Base-by-base conservation (phyloP, 2,888 invertebrate genomes). In the Heterodera filipjevi region DNA sequence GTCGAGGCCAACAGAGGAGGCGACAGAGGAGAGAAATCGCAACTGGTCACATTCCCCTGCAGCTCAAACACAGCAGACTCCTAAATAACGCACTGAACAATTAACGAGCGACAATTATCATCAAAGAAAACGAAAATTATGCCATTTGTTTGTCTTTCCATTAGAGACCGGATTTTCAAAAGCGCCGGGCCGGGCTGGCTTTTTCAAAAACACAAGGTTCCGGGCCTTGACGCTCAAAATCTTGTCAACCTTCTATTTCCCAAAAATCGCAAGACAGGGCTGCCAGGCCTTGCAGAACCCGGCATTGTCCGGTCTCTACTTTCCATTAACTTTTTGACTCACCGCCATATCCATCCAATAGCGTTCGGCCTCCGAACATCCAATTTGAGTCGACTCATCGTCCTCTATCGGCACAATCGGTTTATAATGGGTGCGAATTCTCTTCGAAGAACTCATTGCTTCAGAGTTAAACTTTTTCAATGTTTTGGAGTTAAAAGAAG, bases 1-100 rank as follows among this genome's bases (percentile, higher is more conserved):
- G 97, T 95, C 30, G 95, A 94, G 12, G 95, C 96, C 91, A 96
- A 94, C 89, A 94, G 93, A 91, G 94, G 92, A 0, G 96, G 96
- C 87, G 95, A 93, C 16, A 93, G 92, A 0, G 95, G 95, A 81
- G 94, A 94, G 89, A 97, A 95, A 89, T 95, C 94, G 68, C 97
- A 92, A 88, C 94, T 93, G 89, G 95, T 95, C 77, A 98, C 94
- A 0, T 94, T 93, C 33, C 95, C 95, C 90, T 94, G 95, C 90
- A 97, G 96, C 90, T 96, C 96, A 0, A 84, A 88, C 22, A 88
- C 86, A 3, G 87, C 79, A 72, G 85, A 71, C 79, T 87, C 86
- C 82, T 87, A 77, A 35, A 85, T 79, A 73, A 66, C 30, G 30
- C 27, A n/a, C 44, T 32, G 19, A 77, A 3, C 10, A 33, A 46